Evolutionary conservation across 2,888 invertebrate species (phyloP).

Genomic region (Parnassius mnemosyne): DNA sequence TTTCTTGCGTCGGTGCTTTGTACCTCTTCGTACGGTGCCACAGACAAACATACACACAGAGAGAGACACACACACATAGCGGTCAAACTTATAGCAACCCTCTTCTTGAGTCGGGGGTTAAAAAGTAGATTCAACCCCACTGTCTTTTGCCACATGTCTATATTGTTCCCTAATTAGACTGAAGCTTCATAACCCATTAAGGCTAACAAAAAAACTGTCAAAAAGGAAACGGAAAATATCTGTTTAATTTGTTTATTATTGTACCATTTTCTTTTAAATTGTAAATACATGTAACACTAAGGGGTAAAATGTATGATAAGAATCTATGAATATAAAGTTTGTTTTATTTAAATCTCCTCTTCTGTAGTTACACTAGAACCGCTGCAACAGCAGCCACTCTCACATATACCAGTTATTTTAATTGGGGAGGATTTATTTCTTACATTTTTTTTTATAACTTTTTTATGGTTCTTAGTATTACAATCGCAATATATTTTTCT

Average conservation of each 20-base stretch:
- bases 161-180: not conserved
- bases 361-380: conserved; percentile 28
- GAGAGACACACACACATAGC: too few relatives aligned
- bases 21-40: too few relatives aligned
- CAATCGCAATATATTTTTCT: conserved; percentile 15
- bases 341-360: conserved; percentile 43
- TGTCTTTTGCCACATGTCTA: not conserved
- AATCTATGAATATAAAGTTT: conserved; percentile 68
- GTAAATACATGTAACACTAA: conserved; percentile 74
- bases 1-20: too few relatives aligned
- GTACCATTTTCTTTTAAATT: conserved; percentile 59
- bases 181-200: not conserved
- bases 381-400: conserved; percentile 30
- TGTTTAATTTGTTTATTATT: conserved; percentile 71
- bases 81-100: too few relatives aligned
- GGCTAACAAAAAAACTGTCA: conserved; percentile 28
- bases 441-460: conserved; percentile 3
- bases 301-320: conserved; percentile 75
- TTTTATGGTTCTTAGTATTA: conserved; percentile 14
- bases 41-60: too few relatives aligned
- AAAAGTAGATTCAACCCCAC: not conserved
- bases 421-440: conserved; percentile 16
- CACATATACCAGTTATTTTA: conserved; percentile 24
- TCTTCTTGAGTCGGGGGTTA: too few relatives aligned
- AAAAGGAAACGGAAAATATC: conserved; percentile 61